Base-by-base conservation (phyloP, 1,140 invertebrate species). In the Scylla paramamosain region DNA sequence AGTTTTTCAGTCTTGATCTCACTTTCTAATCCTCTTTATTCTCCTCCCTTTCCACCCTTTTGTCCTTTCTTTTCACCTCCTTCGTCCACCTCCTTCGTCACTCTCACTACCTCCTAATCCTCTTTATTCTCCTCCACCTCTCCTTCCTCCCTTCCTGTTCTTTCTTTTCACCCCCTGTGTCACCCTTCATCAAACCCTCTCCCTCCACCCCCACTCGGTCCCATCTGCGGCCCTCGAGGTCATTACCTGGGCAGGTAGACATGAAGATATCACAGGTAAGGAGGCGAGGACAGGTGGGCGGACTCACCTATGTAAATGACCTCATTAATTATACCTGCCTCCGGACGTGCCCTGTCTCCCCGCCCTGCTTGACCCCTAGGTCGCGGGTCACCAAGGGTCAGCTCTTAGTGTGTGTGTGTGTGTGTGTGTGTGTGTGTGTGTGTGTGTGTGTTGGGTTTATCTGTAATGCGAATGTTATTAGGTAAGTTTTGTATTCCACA, bases 241-340 rank as follows among this genome's bases (percentile, higher is more conserved):
- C 59, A 82, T 92, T 82, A 82, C 91, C 31, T 77, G 14, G 29
- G 77, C 59, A 59, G 91, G 91, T 82, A 77, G 91, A 83, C 92
- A 84, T 93, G 45, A 86, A 93, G 92, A 92, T 48, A 84, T 93
- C 92, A 48, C 39, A 84, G 83, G 45, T 84, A 84, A n/a, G 39
- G 92, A 45, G 83, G 83, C 20, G 83, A 87, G 84, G 45, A 84
- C 92, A 93, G 83, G 83, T 93, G 32, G 93, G 86, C 93, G 87
- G 52, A 87, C n/a, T 88, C 39, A 52, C 10, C 48, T 94, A 89
- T 88, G 84, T 89, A 89, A 89, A 94, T 94, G 93, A 94, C 93
- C 93, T 39, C 28, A 48, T 90, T 94, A 59, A 94, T 77, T 90
- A 94, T 89, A 29, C 93, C 29, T 46, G n/a, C 67, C 52, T 89